Base-by-base conservation (phyloP, 2,888 invertebrate species). In the Polylopha cassiicola region DNA sequence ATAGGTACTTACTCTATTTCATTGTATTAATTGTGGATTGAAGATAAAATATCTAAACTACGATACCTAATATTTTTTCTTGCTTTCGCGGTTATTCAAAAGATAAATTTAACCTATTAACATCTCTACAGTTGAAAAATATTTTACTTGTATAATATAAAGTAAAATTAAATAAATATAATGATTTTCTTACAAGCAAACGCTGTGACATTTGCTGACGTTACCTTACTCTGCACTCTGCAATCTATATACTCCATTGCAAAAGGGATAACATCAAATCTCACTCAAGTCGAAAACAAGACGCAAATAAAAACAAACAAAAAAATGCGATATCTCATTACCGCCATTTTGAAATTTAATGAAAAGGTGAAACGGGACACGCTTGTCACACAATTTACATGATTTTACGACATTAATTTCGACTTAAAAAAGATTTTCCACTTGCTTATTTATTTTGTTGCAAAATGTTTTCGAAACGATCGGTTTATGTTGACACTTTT, bases 211-310 rank as follows among this genome's bases (percentile, higher is more conserved):
- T n/a, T 62, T 72, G 71, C 72, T 64, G 58, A 60, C 76, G 59
- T 56, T 79, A 72, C 62, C 51, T 23, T 14, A 16, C 22, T 71
- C 63, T 61, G 51, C 51, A 51, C 58, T 56, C n/a, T 65, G 70
- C 75, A 82, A 81, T 81, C 81, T 78, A 70, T 50, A 59, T 68
- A 64, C 70, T 70, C 73, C 71, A 76, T 78, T 73, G 72, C 55
- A 55, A 54, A 58, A 47, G 51, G 64, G 64, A 75, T 71, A 66
- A 64, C 55, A 56, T 55, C 65, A 64, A 65, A 67, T 71, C 66
- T 65, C 61, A 61, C 55, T 66, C 65, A 55, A 67, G 62, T 66
- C 71, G 69, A 73, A 72, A 73, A 72, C 56, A 65, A 65, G 61
- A 71, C n/a, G n/a, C n/a, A 68, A 67, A 63, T 61, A 63, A 62